phyloP scores from a whole-genome alignment of 1,140 invertebrate genomes.

The Macrotrachela quadricornifera region DNA sequence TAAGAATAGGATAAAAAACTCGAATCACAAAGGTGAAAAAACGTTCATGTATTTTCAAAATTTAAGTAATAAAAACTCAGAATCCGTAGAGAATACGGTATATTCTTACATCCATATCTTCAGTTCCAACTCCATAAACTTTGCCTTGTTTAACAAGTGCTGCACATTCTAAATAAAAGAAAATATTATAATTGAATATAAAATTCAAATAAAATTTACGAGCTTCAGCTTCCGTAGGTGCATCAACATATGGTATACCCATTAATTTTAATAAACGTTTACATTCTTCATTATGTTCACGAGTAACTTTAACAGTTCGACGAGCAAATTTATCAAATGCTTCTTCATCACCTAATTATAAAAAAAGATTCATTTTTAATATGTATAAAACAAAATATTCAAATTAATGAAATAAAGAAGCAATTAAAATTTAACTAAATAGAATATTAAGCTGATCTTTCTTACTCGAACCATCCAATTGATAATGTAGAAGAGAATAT shows the following conservation, averaged over 20 bases:
- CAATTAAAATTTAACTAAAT: background rate
- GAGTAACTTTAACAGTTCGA: constrained; percentile 78
- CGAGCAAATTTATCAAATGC: constrained; percentile 82
- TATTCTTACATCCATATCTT: constrained; percentile 75
- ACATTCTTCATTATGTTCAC: constrained; percentile 67
- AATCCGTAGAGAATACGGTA: too few species aligned
- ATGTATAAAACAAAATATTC: background rate
- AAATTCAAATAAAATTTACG: too few species aligned
- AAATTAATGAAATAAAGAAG: too few species aligned
- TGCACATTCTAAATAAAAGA: constrained; percentile 47
- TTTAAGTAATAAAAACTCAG: too few species aligned
- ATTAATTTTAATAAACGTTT: constrained; percentile 68
- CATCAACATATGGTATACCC: constrained; percentile 81
- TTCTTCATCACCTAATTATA: constrained; percentile 48
- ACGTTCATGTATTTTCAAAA: too few species aligned
- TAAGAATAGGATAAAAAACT: too few species aligned
- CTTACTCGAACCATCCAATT: background rate
- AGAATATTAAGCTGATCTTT: background rate
- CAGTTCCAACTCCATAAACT: constrained; percentile 83
- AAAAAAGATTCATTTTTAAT: background rate
- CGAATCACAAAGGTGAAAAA: too few species aligned
- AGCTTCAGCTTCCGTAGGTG: too few species aligned
- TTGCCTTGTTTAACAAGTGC: constrained; percentile 72
- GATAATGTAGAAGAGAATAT: background rate
- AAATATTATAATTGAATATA: too few species aligned